Base-by-base conservation (phyloP, 2,797 vertebrate genomes). In the Pseudomugil tenellus region DNA sequence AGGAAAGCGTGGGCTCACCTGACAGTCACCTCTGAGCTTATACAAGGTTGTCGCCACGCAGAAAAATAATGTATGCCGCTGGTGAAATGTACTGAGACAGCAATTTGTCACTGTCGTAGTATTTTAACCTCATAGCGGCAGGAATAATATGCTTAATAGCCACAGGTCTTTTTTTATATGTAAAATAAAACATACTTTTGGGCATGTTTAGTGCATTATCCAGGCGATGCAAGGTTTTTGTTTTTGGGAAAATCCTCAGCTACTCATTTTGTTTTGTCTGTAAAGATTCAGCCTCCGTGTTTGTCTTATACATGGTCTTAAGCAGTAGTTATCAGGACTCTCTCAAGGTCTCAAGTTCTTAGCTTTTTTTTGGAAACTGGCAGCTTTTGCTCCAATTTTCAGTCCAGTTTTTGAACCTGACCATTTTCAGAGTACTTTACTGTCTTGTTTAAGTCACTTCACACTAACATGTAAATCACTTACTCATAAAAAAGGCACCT, bases 1-100 rank as follows among this genome's bases (percentile, higher is more conserved):
- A 87, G 89, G 87, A 92, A 92, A 83, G 83, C 83, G 85, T 91
- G 77, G 89, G 87, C 79, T 64, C 60, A 78, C 75, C 74, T 83
- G 82, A 90, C 65, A 84, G 69, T 79, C 80, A 81, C 77, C 66
- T 64, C 74, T 13, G 48, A 74, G 67, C 48, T 64, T 52, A 58
- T 72, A 69, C 65, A 67, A 70, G 53, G 63, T 70, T 87, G 79
- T 71, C 66, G 70, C 53, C 17, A 32, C 51, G 55, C 19, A 34
- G 34, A 80, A 86, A 29, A 83, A 79, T 39, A 68, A 64, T 34
- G 58, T 69, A 72, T 65, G 62, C 70, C 67, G 58, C 10, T 32
- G 48, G 29, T 31, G 60, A 75, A 72, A 81, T 67, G 58, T n/a
- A 77, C 72, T 75, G 63, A 88, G 53, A 67, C 59, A 75, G 82